Evolutionary conservation across 2,797 vertebrate genomes (phyloP).

Genomic region (Xiphorhynchus erythropygius): DNA sequence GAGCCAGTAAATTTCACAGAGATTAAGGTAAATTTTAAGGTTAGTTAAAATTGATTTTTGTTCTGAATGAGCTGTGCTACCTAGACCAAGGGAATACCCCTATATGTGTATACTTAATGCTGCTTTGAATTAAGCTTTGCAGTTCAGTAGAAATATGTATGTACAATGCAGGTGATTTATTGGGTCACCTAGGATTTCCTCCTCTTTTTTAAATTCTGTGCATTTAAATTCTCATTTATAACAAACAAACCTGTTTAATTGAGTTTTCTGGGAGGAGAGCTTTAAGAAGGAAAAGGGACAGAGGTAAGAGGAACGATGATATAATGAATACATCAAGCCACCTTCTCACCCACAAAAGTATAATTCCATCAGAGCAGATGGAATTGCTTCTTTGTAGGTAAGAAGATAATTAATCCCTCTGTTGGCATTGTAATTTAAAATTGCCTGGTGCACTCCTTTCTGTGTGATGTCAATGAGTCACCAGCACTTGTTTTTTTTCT

Average conservation of each 20-base stretch:
- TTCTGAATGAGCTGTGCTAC: conserved; percentile 7
- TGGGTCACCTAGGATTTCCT: conserved; percentile 37
- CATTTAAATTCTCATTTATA: conserved; percentile 55
- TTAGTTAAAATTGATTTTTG: conserved; percentile 53
- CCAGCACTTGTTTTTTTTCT: not conserved
- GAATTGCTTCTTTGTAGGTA: conserved; percentile 15
- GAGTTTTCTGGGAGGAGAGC: conserved; percentile 11
- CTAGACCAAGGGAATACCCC: not conserved
- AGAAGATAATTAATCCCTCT: conserved; percentile 9
- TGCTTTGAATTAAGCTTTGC: not conserved
- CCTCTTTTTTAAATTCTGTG: not conserved
- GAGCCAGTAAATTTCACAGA: conserved; percentile 65
- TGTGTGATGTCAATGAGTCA: not conserved
- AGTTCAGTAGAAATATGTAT: conserved; percentile 38
- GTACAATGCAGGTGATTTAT: conserved; percentile 36
- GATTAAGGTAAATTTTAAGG: conserved; percentile 63
- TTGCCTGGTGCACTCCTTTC: not conserved
- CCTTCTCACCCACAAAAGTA: not conserved
- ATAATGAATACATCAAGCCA: not conserved
- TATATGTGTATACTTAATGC: not conserved
- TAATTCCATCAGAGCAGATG: conserved; percentile 11
- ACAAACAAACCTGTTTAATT: conserved; percentile 43
- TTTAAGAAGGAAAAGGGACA: conserved; percentile 61
- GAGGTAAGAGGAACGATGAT: conserved; percentile 39
- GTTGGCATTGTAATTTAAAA: not conserved